Conservation (phyloP, 2,888 invertebrate species). For the Polydrusus cervinus region DNA sequence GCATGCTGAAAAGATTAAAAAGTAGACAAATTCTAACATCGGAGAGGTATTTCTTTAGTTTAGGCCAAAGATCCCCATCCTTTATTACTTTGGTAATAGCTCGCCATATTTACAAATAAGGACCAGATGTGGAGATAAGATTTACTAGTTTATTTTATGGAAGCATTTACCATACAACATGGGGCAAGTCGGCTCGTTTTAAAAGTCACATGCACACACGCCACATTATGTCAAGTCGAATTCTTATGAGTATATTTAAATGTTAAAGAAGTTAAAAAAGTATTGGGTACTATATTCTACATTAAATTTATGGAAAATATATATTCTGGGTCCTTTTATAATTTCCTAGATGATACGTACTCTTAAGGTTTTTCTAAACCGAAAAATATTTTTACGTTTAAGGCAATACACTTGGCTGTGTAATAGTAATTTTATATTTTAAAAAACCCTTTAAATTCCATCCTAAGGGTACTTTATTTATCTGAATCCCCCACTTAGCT, state of each 20-base stretch:
- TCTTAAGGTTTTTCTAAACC: no score
- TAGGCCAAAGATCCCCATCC: slow-evolving; percentile 47
- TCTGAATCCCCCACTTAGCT: no score
- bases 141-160: slow-evolving; percentile 53
- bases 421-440: no score
- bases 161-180: slow-evolving; percentile 38
- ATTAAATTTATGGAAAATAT: no score
- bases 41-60: slow-evolving; percentile 20
- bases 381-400: no score
- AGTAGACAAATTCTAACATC: slow-evolving; percentile 38
- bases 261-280: no score
- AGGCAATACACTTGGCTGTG: no score
- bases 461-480: no score
- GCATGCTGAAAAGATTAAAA: slow-evolving; percentile 37
- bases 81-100: slow-evolving; percentile 55
- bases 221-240: slow-evolving; percentile 17
- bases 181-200: slow-evolving; percentile 29
- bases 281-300: no score
- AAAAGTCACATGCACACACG: slow-evolving; percentile 16
- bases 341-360: no score
- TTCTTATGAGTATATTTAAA: slow-evolving; percentile 9
- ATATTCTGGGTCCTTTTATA: no score
- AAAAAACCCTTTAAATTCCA: no score
- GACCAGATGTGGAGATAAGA: slow-evolving; percentile 60
- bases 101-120: slow-evolving; percentile 61